Evolutionary conservation across 2,113 vertebrate species (phyloP).

Genomic region (Rhipidura dahli): DNA sequence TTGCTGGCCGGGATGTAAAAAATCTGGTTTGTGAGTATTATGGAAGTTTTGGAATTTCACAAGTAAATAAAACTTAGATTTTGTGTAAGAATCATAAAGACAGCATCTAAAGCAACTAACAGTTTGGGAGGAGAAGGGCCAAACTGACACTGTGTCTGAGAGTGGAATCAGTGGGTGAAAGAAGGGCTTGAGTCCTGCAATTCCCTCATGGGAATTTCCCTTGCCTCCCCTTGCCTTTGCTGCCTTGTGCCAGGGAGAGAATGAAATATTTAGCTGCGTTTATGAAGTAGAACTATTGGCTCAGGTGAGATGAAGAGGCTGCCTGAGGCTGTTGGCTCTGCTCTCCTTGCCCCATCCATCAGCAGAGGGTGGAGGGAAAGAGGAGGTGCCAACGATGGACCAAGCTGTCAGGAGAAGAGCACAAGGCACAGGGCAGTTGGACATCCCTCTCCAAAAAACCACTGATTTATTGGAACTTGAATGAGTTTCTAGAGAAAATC

Average conservation of each 20-base stretch:
- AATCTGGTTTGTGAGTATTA: neutral
- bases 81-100: neutral
- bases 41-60: neutral
- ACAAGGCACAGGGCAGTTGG: neutral
- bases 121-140: neutral
- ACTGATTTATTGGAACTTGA: neutral
- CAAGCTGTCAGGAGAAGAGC: neutral
- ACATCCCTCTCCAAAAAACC: neutral
- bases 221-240: neutral
- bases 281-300: neutral
- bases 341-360: neutral
- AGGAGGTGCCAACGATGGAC: rapidly evolving
- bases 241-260: neutral
- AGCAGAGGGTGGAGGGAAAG: neutral
- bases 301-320: neutral
- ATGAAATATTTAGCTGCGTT: neutral
- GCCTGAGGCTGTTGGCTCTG: neutral
- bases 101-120: neutral
- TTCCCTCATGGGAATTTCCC: neutral
- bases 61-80: neutral
- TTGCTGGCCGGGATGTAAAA: neutral
- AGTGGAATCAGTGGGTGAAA: neutral
- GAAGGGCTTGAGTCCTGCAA: rapidly evolving
- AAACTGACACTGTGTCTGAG: neutral
- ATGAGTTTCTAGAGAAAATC: neutral